Evolutionary conservation across 2,888 invertebrate species (phyloP), one percentile per base, ranked within the genome.

Genomic region (Aphidoletes aphidimyza): DNA sequence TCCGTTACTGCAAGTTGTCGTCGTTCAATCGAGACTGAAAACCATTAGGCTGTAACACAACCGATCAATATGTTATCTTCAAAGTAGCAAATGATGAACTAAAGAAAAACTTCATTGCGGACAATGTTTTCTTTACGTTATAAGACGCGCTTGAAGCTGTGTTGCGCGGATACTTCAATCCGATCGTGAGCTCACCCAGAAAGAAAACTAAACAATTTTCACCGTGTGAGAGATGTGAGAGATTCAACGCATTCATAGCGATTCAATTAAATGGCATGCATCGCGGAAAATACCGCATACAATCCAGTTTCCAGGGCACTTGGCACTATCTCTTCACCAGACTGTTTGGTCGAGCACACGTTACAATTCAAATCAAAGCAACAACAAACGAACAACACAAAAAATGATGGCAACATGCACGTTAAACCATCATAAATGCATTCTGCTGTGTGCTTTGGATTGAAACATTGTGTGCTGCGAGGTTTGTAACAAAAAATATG

Each of bases 61-160:
- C 69, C 69, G 69, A 69, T 69, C 36, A 69, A 69, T 69, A 36
- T 69, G 69, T 69, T 69, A 69, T 69, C 69, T 69, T 69, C 69
- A 34, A 34, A 54, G 54, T 69, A n/a, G 69, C 69, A 36, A 69
- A 69, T 69, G 69, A 69, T 69, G 34, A 36, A 69, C 69, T 69
- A 69, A 69, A 34, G 69, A 69, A 69, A 69, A 69, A 69, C 14
- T 11, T 30, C 30, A 69, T 69, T 69, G 30, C 69, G 69, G 36
- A 69, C 69, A 69, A 69, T 69, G 69, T 69, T 69, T 69, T 69
- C 69, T 30, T 69, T 34, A 30, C 30, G 69, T 69, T 54, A 54
- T 54, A 54, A 54, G n/a, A n/a, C n/a, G 54, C 54, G 54, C 54
- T 22, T 22, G 22, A 54, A 54, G 54, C n/a, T n/a, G 54, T 22